Conservation (phyloP, 2,113 vertebrate genomes). For the Bettongia penicillata region DNA sequence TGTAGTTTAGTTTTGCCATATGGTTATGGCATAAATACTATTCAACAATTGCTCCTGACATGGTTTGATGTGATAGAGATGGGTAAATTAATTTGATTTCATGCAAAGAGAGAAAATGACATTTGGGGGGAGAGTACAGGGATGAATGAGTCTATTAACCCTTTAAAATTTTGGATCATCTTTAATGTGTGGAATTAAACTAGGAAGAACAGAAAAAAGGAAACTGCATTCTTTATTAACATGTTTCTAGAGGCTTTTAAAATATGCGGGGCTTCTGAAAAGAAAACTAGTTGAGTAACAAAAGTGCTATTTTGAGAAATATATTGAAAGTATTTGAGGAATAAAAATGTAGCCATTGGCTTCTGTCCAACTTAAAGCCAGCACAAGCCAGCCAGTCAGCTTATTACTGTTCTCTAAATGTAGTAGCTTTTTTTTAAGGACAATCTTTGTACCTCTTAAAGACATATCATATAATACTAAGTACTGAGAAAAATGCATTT, state of each 20-base stretch:
- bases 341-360: slow-evolving; percentile 9
- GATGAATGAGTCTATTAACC: background rate
- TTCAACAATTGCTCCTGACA: background rate
- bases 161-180: background rate
- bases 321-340: slow-evolving; percentile 4
- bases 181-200: slow-evolving; percentile 9
- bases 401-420: background rate
- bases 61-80: background rate
- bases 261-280: slow-evolving; percentile 18
- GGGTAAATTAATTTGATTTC: too few species aligned
- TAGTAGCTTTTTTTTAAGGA: background rate
- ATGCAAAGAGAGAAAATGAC: too few species aligned
- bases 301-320: slow-evolving; percentile 2
- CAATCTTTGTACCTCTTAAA: background rate
- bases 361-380: background rate
- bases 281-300: slow-evolving; percentile 2
- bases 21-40: background rate
- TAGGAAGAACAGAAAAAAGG: background rate
- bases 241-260: background rate
- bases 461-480: background rate
- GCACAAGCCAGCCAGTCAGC: background rate
- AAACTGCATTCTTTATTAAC: background rate
- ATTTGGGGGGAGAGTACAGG: too few species aligned
- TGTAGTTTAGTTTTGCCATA: background rate
- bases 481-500: background rate